Base-by-base conservation (phyloP, 2,113 vertebrate species). In the Erpornis zantholeuca region DNA sequence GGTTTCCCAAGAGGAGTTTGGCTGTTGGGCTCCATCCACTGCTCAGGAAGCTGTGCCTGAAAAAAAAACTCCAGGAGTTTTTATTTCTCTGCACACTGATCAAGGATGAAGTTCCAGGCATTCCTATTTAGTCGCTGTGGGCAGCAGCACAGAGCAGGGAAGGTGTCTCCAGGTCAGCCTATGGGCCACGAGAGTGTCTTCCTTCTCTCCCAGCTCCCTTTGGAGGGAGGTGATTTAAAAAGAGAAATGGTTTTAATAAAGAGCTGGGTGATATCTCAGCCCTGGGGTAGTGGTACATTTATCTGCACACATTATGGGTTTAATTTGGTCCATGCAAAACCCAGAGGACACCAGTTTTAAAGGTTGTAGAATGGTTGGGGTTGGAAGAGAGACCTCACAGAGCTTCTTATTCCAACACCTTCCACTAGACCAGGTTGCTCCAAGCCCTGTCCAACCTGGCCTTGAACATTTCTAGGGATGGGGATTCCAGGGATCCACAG, bases 221-320 rank as follows among this genome's bases (percentile, higher is more conserved):
- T n/a, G 31, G 71, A 92, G 68, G 64, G 81, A 87, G 33, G 28
- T 60, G 85, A 63, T 94, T 93, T 94, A 18, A 78, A 93, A 93
- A 95, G 94, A 96, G 88, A 93, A 94, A 96, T 80, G 22, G 71
- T 86, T 91, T 97, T 94, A 96, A 96, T 95, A 95, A 97, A 83
- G 59, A 88, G 20, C 76, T 83, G 92, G 22, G 63, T 90, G 72
- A 94, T 69, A 29, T 45, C 81, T 50, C 79, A 78, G 75, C 68
- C 71, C 50, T 59, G 60, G 87, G 50, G 53, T 42, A 63, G 47
- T 33, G 50, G 54, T 12, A 31, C 82, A 42, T 94, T 94, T 77
- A 31, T 96, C 95, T 94, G 78, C 35, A 59, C 53, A 85, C 27
- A 61, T 87, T 90, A 92, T 88, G 82, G 71, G 31, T 90, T 96